phyloP scores from a whole-genome alignment of 2,113 vertebrate genomes.

The Phylloscopus trochiloides region DNA sequence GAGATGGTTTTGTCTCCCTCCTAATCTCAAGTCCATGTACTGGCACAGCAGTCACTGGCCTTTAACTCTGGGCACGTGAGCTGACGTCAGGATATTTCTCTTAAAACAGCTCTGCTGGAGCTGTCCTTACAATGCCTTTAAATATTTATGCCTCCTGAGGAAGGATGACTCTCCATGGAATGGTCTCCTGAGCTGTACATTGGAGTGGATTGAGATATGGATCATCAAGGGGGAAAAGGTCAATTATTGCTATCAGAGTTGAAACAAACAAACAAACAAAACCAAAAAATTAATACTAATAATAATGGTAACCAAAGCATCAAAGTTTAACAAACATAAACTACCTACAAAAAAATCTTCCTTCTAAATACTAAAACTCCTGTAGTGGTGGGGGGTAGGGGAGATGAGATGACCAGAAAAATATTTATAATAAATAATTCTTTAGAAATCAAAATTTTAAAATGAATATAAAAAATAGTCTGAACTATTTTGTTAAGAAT shows the following conservation, averaged over 20 bases:
- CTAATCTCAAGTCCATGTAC: not conserved
- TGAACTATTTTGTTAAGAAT: not conserved
- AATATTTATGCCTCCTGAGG: not conserved
- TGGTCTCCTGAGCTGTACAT: not conserved
- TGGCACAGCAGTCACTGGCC: not conserved
- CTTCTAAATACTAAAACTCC: not conserved
- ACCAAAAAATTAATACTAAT: not conserved
- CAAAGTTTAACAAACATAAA: not conserved
- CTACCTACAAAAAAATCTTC: not conserved
- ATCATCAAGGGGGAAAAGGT: not conserved
- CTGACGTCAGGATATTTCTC: not conserved
- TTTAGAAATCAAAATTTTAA: not conserved
- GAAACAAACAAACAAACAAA: not conserved
- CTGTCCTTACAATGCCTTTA: not conserved
- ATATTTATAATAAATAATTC: not conserved
- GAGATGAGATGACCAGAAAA: not conserved
- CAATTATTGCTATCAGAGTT: not conserved
- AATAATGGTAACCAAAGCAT: not conserved
- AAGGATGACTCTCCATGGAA: not conserved
- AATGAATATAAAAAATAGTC: not conserved
- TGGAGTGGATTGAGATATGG: not conserved
- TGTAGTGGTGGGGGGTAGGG: not conserved
- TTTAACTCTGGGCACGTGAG: not conserved
- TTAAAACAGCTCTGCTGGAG: not conserved
- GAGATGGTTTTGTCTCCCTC: not conserved